A percentile compares a stretch with the other conserved stretches of the same genome.
These are phyloP conservation scores for Phymorhynchus buccinoides DNA, from an alignment of 1,140 invertebrate species.

Conservation along the genomic window DNA sequence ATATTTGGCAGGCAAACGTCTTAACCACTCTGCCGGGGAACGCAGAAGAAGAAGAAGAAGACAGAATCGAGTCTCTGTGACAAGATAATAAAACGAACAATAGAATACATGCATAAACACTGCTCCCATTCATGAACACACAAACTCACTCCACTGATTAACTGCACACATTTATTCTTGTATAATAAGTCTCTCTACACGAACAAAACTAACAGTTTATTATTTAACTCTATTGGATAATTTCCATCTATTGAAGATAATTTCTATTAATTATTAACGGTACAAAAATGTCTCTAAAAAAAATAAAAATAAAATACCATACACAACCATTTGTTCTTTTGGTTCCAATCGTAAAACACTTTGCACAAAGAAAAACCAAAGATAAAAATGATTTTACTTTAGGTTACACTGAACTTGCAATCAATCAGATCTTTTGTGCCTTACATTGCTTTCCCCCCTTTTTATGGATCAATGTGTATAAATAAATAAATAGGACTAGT, in stretches of 20 bases:
- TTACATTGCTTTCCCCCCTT: neutral
- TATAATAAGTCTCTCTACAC: neutral
- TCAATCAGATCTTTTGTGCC: neutral
- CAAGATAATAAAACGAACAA: too few relatives aligned
- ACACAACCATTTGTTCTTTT: neutral
- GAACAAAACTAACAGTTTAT: conserved; percentile 8
- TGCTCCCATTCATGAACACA: neutral
- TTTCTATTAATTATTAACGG: neutral
- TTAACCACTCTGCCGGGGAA: too few relatives aligned
- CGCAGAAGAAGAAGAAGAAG: too few relatives aligned
- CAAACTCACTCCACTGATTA: conserved; percentile 16
- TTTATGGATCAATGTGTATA: neutral
- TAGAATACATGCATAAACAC: too few relatives aligned
- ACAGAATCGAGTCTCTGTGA: too few relatives aligned
- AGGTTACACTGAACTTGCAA: neutral
- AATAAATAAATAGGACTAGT: neutral
- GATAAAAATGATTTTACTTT: neutral
- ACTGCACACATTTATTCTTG: conserved; percentile 36
- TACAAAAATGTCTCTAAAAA: neutral
- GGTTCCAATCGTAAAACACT: neutral
- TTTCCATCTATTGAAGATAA: conserved; percentile 14
- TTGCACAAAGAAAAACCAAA: neutral
- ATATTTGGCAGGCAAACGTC: too few relatives aligned
- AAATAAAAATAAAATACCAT: neutral
- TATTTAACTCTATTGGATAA: neutral